These are phyloP conservation scores for Hylia prasina DNA, from an alignment of 2,113 vertebrate genomes.

Conservation along the genomic window DNA sequence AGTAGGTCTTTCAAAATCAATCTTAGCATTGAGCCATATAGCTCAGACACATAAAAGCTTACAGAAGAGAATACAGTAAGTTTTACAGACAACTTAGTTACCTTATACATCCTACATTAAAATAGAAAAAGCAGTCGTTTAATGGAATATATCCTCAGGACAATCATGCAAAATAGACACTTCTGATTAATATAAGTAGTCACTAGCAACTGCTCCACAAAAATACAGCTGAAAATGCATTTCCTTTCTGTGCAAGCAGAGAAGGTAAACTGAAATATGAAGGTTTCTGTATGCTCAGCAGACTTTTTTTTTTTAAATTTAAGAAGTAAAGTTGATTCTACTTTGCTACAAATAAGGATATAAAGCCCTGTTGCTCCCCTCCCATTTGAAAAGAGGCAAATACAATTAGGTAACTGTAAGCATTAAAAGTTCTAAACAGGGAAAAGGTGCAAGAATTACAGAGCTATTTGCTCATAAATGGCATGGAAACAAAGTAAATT, in stretches of 20 bases:
- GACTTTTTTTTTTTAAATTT: neutral
- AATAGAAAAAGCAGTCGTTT: slow-evolving; percentile 19
- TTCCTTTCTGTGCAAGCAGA: neutral
- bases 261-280: neutral
- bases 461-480: neutral
- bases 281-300: neutral
- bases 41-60: neutral
- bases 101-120: neutral
- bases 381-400: neutral
- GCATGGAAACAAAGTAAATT: neutral
- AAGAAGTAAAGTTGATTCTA: neutral
- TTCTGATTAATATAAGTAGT: slow-evolving; percentile 19
- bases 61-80: neutral
- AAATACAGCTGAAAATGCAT: slow-evolving; percentile 34
- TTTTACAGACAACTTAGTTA: neutral
- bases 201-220: neutral
- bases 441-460: neutral
- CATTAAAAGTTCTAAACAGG: neutral
- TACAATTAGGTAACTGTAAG: neutral
- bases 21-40: neutral
- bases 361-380: neutral
- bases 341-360: neutral
- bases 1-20: neutral
- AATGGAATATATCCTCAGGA: neutral
- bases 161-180: neutral